Conservation (phyloP, 2,888 invertebrate species). For the Frankliniella fusca region DNA sequence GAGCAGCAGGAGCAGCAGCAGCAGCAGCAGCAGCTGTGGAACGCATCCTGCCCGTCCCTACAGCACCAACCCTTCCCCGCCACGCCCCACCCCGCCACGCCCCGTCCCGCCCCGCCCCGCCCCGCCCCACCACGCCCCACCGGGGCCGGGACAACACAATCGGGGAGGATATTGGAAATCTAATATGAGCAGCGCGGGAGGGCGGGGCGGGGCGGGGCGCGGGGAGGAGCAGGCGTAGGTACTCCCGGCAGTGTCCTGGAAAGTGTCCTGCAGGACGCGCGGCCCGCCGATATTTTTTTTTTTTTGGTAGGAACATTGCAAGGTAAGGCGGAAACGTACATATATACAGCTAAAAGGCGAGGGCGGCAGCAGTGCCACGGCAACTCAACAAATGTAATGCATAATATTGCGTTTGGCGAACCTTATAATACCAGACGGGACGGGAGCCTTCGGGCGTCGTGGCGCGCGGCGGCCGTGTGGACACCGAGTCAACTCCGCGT, state of each 20-base stretch:
- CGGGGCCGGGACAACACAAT: constrained; percentile 4
- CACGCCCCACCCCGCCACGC: not conserved
- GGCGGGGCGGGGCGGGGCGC: not conserved
- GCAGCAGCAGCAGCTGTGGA: too few relatives aligned
- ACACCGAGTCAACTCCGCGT: not conserved
- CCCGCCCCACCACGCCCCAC: not conserved
- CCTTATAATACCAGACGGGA: too few relatives aligned
- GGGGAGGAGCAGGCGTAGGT: not conserved
- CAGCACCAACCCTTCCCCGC: not conserved
- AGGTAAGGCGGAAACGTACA: too few relatives aligned
- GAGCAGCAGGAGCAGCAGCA: not conserved
- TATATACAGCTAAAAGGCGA: too few relatives aligned
- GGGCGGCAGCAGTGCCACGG: too few relatives aligned
- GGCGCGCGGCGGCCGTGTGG: not conserved
- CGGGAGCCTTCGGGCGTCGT: too few relatives aligned
- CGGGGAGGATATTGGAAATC: constrained; percentile 24
- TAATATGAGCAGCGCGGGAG: not conserved
- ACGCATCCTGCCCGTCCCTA: not conserved
- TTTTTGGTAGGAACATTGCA: too few relatives aligned
- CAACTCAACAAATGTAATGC: too few relatives aligned
- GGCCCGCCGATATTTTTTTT: too few relatives aligned
- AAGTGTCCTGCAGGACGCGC: too few relatives aligned
- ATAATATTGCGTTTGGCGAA: too few relatives aligned
- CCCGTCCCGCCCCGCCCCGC: not conserved
- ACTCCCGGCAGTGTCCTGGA: too few relatives aligned